Percentiles rank a stretch among this genome's conserved stretches.
Evolutionary conservation across 2,113 vertebrate species (phyloP).

Genomic region (Donacobius atricapilla): DNA sequence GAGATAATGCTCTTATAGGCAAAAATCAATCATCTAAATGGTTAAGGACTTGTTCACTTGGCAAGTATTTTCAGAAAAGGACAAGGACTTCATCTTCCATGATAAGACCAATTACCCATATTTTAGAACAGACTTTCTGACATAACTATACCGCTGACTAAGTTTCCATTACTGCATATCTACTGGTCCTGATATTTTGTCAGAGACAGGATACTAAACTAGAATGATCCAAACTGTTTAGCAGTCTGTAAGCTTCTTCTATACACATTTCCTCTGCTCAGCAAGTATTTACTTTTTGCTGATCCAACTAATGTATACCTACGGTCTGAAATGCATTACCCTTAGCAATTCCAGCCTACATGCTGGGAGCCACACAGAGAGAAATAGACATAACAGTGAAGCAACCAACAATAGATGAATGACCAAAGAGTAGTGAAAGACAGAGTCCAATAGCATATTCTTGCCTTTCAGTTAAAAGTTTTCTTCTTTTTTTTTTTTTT

Average conservation of each 20-base stretch:
- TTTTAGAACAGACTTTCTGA: slow-evolving; percentile 9
- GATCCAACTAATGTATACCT: slow-evolving; percentile 48
- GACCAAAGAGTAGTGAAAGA: slow-evolving; percentile 3
- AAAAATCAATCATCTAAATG: not conserved
- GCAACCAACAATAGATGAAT: slow-evolving; percentile 3
- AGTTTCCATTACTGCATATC: slow-evolving; percentile 28
- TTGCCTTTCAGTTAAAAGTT: not conserved
- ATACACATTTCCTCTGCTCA: slow-evolving; percentile 27
- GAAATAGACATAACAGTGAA: not conserved
- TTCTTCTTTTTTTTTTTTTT: not conserved
- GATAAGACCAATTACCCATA: not conserved
- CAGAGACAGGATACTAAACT: slow-evolving; percentile 3
- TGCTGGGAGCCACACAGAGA: not conserved
- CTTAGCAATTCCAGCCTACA: not conserved
- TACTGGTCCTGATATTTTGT: slow-evolving; percentile 1
- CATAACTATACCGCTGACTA: not conserved
- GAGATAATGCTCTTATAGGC: not conserved
- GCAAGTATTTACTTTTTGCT: slow-evolving; percentile 39
- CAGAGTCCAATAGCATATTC: not conserved
- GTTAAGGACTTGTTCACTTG: not conserved
- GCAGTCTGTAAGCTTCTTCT: slow-evolving; percentile 8
- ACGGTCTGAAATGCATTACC: slow-evolving; percentile 2
- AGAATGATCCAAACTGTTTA: slow-evolving; percentile 42
- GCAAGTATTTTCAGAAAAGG: not conserved
- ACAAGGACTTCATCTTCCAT: not conserved